A percentile compares a stretch with the other conserved stretches of the same genome.
Conservation (phyloP, 1,140 invertebrate genomes). For the Venustaconcha ellipsiformis region DNA sequence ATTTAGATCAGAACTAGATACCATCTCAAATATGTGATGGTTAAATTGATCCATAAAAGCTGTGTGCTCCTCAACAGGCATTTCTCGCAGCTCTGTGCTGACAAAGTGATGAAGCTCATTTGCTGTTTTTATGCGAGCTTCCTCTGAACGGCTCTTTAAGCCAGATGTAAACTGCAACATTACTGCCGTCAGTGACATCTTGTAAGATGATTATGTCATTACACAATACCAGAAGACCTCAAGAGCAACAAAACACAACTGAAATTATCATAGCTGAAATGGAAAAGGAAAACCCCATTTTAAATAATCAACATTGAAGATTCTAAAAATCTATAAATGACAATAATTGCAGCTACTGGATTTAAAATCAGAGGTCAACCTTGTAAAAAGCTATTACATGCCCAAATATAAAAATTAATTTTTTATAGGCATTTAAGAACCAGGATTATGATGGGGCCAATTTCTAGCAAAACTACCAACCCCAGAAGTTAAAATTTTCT, state of each 20-base stretch:
- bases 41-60: conserved; percentile 95
- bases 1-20: conserved; percentile 90
- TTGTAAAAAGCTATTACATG: too few relatives aligned
- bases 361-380: too few relatives aligned
- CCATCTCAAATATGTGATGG: conserved; percentile 96
- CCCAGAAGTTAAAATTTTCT: too few relatives aligned
- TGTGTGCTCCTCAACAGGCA: conserved; percentile 86
- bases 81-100: conserved; percentile 91
- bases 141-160: conserved; percentile 89
- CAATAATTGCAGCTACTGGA: too few relatives aligned
- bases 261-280: background rate
- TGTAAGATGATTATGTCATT: background rate
- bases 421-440: too few relatives aligned
- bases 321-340: too few relatives aligned
- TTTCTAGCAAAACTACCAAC: too few relatives aligned
- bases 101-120: conserved; percentile 91
- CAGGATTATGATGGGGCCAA: too few relatives aligned
- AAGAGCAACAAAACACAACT: background rate
- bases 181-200: conserved; percentile 34
- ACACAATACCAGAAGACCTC: too few relatives aligned
- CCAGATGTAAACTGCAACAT: conserved; percentile 80
- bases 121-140: conserved; percentile 85
- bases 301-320: too few relatives aligned
- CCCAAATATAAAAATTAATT: too few relatives aligned
- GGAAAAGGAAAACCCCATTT: background rate